Evolutionary conservation across 1,140 invertebrate genomes (phyloP).

Genomic region (Bombyx mori): ASM3026992v2 NC_085111.1:6708001-6708500

Average conservation of each 20-base stretch:
- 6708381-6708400: not conserved
- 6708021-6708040: too few species aligned
- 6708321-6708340: slow-evolving; percentile 14
- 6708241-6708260: slow-evolving; percentile 40
- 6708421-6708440: too few species aligned
- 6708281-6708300: slow-evolving; percentile 17
- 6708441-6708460: too few species aligned
- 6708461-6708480: too few species aligned
- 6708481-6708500: too few species aligned
- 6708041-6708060: too few species aligned
- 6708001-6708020: too few species aligned
- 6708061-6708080: too few species aligned
- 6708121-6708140: too few species aligned
- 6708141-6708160: not conserved
- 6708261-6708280: slow-evolving; percentile 31
- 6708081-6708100: too few species aligned
- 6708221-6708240: slow-evolving; percentile 10
- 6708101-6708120: too few species aligned
- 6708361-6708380: slow-evolving; percentile 7
- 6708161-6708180: slow-evolving; percentile 4
- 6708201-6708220: not conserved
- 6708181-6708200: slow-evolving; percentile 24
- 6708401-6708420: not conserved
- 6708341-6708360: slow-evolving; percentile 13
- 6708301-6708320: slow-evolving; percentile 26